Evolutionary conservation across 1,140 invertebrate genomes (phyloP).

Genomic region (Psilanteris sp.): DNA sequence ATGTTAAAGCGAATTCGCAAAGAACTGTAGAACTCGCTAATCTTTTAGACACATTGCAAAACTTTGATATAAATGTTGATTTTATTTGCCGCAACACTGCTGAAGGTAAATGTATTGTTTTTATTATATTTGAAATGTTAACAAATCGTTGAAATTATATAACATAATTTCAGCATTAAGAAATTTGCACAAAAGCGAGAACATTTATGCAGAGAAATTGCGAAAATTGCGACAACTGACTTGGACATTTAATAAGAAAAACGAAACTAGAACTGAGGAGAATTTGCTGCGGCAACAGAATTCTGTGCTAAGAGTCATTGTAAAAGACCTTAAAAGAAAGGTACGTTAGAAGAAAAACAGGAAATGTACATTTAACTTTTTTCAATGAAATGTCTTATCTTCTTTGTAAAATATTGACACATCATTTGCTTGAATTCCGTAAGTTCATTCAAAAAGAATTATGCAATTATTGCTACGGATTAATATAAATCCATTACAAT

Average conservation of each 20-base stretch:
- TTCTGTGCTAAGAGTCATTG: conserved; percentile 63
- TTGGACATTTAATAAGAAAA: conserved; percentile 57
- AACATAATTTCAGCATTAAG: conserved; percentile 59
- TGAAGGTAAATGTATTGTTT: conserved; percentile 56
- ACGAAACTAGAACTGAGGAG: conserved; percentile 26
- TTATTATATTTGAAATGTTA: conserved; percentile 2
- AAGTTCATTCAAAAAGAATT: too few relatives aligned
- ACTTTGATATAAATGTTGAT: conserved; percentile 59
- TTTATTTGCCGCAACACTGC: conserved; percentile 60
- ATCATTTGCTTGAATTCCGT: too few relatives aligned
- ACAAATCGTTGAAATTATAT: conserved; percentile 5
- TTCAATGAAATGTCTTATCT: too few relatives aligned
- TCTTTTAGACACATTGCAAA: conserved; percentile 65
- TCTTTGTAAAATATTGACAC: too few relatives aligned
- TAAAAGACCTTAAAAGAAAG: conserved; percentile 69
- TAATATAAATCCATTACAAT: too few relatives aligned
- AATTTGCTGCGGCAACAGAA: conserved; percentile 64
- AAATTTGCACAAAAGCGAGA: conserved; percentile 61
- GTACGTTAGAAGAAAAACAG: conserved; percentile 42
- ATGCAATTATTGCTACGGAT: too few relatives aligned
- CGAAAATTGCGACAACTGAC: conserved; percentile 65
- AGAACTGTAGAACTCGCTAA: conserved; percentile 64
- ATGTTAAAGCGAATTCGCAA: conserved; percentile 25
- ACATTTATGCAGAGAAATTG: conserved; percentile 59
- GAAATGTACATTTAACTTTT: conserved; percentile 4